Base-by-base conservation (phyloP, 2,888 invertebrate genomes). In the Drosophila rellima region DNA sequence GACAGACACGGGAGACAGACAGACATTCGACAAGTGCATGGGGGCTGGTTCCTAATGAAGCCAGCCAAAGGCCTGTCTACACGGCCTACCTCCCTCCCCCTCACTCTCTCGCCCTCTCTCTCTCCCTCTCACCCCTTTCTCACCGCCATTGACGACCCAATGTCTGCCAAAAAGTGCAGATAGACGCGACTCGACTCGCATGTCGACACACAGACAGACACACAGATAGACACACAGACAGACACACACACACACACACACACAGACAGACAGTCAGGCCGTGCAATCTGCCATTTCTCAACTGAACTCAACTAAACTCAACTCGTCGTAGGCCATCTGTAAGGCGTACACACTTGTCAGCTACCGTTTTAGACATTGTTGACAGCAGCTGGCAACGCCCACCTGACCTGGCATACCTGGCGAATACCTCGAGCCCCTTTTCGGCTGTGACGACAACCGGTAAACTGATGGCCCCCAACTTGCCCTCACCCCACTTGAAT, bases 271-370 rank as follows among this genome's bases (percentile, higher is more conserved):
- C 45, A 40, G 33, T 48, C 47, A 40, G 42, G 51, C 64, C 40
- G 60, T 67, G 73, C 72, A 74, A 81, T 76, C 76, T 83, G 81
- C 52, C 70, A 70, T 54, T 54, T 54, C 52, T 54, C 52, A 29
- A 13, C 52, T 54, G 40, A 29, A 15, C 60, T 59, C 65, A n/a
- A n/a, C n/a, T n/a, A n/a, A n/a, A n/a, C 52, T 54, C 52, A 29
- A 15, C 60, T 59, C 65, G 17, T 42, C 40, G 47, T 17, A 48
- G 55, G 80, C 72, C 83, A 80, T 76, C 79, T 84, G 85, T 60
- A 72, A 77, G 85, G 85, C 85, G 88, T 80, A 75, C 80, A 79
- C 88, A 85, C 80, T 87, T 87, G 87, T 87, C 85, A 85, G 82
- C 75, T 75, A 81, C 71, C 75, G 78, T 15, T 55, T 71, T 81